Base-by-base conservation (phyloP, 2,113 vertebrate species). In the Fukomys damarensis region DNA sequence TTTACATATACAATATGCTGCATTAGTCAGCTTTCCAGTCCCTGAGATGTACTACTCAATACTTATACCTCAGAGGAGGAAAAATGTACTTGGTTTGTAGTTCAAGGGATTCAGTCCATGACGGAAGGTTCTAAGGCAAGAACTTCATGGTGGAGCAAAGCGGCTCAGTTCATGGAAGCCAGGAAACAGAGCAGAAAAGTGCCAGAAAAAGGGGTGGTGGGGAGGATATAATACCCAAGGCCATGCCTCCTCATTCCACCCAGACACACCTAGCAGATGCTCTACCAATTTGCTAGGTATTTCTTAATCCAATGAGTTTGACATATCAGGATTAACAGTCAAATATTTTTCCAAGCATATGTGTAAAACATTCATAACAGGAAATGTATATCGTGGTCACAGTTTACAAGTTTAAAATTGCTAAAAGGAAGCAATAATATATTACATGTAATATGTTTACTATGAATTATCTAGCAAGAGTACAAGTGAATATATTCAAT, bases 391-490 rank as follows among this genome's bases (percentile, higher is more conserved):
- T 46, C 24, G 35, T 95, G 70, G n/a, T 83, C 35, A 82, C 43
- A 49, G 41, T 90, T 93, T 86, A 43, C 32, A 70, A 83, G 17
- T 63, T 90, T 81, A 26, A 80, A 95, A 88, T 82, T 74, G 56
- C 24, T 76, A 6, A 35, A 0, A 76, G 20, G 41, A 83, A 46
- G 24, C 0, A 28, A 80, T 49, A 59, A 83, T 81, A 7, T 43
- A 72, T 70, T 61, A 86, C 74, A 80, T 56, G 66, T 46, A 28
- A 89, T 26, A 46, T 59, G 0, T 66, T 81, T 22, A 74, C 17
- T 43, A 41, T 70, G 35, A 65, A 35, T 74, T 84, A 63, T 56
- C 32, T 84, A 83, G 17, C 92, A 86, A 94, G 0, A 74, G 13
- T 6, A 94, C 2, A 24, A 89, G 72, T 86, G 86, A 82, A 94